These are phyloP conservation scores for Setophaga petechia DNA, from an alignment of 2,113 vertebrate species.

Conservation along the genomic window DNA sequence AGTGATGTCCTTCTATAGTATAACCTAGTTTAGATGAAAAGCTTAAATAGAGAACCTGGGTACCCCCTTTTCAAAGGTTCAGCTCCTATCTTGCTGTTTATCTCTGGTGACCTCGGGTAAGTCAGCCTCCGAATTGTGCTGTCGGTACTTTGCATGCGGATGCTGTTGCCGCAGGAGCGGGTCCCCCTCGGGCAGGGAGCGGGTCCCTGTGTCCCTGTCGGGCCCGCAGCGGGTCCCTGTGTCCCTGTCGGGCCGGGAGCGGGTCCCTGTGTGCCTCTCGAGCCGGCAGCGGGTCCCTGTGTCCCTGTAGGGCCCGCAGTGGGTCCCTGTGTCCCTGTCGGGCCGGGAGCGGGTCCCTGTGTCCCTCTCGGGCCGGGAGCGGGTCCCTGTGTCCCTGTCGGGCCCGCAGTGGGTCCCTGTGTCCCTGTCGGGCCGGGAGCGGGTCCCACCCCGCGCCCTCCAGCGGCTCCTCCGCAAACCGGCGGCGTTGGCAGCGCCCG, in stretches of 20 bases:
- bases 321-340: too few relatives aligned
- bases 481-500: background rate
- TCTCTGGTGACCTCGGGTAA: background rate
- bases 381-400: too few relatives aligned
- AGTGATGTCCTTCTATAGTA: background rate
- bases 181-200: background rate
- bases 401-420: too few relatives aligned
- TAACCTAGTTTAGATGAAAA: background rate
- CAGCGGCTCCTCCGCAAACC: background rate
- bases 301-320: too few relatives aligned
- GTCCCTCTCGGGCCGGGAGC: too few relatives aligned
- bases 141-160: rapidly evolving
- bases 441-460: background rate
- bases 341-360: background rate
- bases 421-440: background rate
- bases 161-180: rapidly evolving
- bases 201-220: too few relatives aligned
- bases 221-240: too few relatives aligned
- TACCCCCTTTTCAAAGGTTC: background rate
- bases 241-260: too few relatives aligned
- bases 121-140: background rate
- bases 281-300: too few relatives aligned
- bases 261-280: too few relatives aligned
- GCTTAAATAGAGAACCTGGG: background rate
- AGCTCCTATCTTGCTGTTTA: background rate